Evolutionary conservation across 1,140 invertebrate genomes (phyloP).

Genomic region (Plutomurus gul): DNA sequence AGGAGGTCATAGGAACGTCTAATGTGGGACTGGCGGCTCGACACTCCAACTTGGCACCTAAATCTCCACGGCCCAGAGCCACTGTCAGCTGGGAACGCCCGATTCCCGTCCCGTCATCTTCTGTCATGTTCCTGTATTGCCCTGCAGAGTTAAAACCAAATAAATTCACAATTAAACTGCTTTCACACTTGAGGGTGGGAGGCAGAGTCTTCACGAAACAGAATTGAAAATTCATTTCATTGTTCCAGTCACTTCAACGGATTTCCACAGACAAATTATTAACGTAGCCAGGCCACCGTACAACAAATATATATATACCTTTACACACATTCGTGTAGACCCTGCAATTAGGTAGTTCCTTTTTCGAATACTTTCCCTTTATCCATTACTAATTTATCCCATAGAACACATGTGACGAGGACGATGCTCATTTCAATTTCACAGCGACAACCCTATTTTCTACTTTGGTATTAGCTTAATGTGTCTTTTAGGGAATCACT

Average conservation of each 20-base stretch:
- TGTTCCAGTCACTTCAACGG: constrained; percentile 1
- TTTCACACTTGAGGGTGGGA: constrained; percentile 2
- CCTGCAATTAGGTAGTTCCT: no score
- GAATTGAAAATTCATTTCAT: constrained; percentile 22
- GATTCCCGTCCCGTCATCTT: constrained; percentile 65
- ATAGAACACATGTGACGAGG: no score
- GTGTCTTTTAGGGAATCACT: neutral
- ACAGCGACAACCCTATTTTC: no score
- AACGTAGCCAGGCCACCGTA: neutral
- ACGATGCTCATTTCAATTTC: no score
- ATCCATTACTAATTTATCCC: no score
- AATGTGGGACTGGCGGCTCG: constrained; percentile 74
- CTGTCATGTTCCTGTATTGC: constrained; percentile 55
- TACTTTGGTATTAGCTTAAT: neutral
- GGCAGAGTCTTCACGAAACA: neutral
- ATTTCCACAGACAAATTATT: constrained; percentile 12
- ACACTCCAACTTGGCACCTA: constrained; percentile 76
- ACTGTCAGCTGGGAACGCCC: constrained; percentile 68
- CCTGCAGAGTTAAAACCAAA: constrained; percentile 49
- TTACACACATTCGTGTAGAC: no score
- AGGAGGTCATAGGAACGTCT: constrained; percentile 66
- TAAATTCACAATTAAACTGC: constrained; percentile 20
- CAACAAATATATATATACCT: no score
- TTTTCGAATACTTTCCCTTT: no score
- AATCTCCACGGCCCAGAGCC: constrained; percentile 73